A percentile compares a stretch with the other conserved stretches of the same genome.
phyloP scores from a whole-genome alignment of 1,140 invertebrate species.

The Hyphantria cunea region DNA sequence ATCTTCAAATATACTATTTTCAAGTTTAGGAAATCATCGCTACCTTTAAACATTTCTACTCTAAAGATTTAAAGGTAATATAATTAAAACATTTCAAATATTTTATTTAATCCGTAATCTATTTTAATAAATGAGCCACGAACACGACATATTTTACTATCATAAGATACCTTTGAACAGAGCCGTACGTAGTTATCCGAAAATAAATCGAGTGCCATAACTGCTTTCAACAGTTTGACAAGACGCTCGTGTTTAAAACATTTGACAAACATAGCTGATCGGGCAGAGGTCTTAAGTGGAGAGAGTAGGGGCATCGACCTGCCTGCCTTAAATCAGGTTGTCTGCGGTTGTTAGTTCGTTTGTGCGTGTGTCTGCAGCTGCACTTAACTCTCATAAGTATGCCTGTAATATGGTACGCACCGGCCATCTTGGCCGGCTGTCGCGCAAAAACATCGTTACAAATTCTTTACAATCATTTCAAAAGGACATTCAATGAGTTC shows the following conservation, averaged over 20 bases:
- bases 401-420: slow-evolving; percentile 6
- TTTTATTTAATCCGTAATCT: too few species aligned
- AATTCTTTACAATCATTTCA: not conserved
- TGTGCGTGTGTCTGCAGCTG: slow-evolving; percentile 25
- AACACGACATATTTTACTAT: too few species aligned
- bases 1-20: too few species aligned
- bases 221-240: not conserved
- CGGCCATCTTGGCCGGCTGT: not conserved
- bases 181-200: not conserved
- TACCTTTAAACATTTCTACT: too few species aligned
- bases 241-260: not conserved
- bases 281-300: slow-evolving; percentile 16
- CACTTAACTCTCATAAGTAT: slow-evolving; percentile 17
- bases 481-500: not conserved
- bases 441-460: not conserved
- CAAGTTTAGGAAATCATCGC: too few species aligned
- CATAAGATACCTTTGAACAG: too few species aligned
- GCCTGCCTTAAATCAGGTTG: slow-evolving; percentile 61
- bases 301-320: slow-evolving; percentile 46
- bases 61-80: too few species aligned
- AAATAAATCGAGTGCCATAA: not conserved
- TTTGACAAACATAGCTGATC: slow-evolving; percentile 20
- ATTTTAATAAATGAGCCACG: too few species aligned
- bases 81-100: too few species aligned
- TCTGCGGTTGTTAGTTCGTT: slow-evolving; percentile 57